Conservation (phyloP, 2,888 invertebrate genomes). For the Acheta domesticus region DNA sequence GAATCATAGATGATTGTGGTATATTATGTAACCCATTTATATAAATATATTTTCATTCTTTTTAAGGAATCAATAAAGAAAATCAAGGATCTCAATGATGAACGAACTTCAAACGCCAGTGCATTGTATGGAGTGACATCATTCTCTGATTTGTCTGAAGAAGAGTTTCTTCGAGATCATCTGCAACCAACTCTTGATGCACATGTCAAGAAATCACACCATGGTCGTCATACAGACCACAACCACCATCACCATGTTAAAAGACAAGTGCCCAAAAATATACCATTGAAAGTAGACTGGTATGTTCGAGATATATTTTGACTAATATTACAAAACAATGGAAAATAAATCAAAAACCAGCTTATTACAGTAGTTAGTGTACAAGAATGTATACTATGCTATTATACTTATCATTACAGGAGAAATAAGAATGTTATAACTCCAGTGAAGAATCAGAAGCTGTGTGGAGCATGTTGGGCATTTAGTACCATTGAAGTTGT, state of each 20-base stretch:
- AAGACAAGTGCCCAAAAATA: conserved; percentile 37
- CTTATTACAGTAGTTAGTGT: no score
- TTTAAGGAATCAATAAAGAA: conserved; percentile 53
- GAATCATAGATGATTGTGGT: no score
- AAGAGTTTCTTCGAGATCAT: conserved; percentile 56
- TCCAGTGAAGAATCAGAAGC: conserved; percentile 65
- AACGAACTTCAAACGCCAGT: conserved; percentile 48
- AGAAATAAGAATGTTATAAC: conserved; percentile 63
- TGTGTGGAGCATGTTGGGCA: conserved; percentile 85
- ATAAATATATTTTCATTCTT: conserved; percentile 35
- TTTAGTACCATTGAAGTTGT: conserved; percentile 72
- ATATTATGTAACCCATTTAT: not conserved
- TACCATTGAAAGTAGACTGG: conserved; percentile 58
- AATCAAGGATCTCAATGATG: conserved; percentile 52
- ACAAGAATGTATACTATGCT: not conserved
- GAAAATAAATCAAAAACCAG: not conserved
- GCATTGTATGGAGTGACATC: conserved; percentile 60
- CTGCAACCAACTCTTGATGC: conserved; percentile 44
- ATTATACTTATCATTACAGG: conserved; percentile 51
- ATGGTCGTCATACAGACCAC: conserved; percentile 26
- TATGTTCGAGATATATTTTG: conserved; percentile 40
- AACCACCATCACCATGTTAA: conserved; percentile 35
- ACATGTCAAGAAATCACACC: conserved; percentile 32
- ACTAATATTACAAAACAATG: conserved; percentile 20
- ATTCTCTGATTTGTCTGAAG: conserved; percentile 60